Evolutionary conservation across 2,797 vertebrate species (phyloP).

Genomic region (Momotus momota): DNA sequence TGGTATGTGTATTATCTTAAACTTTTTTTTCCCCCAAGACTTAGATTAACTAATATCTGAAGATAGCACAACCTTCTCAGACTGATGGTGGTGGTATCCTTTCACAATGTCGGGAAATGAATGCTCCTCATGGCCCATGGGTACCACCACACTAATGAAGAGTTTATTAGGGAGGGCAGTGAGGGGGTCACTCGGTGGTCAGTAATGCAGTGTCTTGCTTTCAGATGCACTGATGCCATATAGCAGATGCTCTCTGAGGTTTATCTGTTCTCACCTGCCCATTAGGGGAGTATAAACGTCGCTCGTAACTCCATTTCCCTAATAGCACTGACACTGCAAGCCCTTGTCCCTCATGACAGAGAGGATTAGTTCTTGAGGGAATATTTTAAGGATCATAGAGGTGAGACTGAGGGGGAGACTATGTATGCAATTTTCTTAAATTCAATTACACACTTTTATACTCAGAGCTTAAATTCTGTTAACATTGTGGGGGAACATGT

Average conservation of each 20-base stretch:
- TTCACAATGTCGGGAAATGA: neutral
- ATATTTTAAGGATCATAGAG: neutral
- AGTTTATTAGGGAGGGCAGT: neutral
- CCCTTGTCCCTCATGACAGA: neutral
- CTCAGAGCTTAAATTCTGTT: neutral
- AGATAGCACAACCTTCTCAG: neutral
- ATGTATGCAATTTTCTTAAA: neutral
- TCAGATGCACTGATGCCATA: neutral
- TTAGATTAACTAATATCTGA: neutral
- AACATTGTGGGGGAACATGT: neutral
- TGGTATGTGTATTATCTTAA: neutral
- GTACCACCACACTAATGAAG: neutral
- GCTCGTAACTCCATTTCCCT: neutral
- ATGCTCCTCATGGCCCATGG: neutral
- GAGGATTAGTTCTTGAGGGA: neutral
- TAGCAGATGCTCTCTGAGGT: neutral
- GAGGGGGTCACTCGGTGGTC: neutral
- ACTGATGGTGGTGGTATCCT: neutral
- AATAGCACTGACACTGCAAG: neutral
- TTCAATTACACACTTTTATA: neutral
- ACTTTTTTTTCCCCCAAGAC: neutral
- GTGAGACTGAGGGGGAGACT: neutral
- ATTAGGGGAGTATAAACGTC: neutral
- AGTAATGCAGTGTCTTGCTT: neutral
- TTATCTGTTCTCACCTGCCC: neutral